Conservation (phyloP, 1,140 invertebrate species). For the Coelopa frigida region DNA sequence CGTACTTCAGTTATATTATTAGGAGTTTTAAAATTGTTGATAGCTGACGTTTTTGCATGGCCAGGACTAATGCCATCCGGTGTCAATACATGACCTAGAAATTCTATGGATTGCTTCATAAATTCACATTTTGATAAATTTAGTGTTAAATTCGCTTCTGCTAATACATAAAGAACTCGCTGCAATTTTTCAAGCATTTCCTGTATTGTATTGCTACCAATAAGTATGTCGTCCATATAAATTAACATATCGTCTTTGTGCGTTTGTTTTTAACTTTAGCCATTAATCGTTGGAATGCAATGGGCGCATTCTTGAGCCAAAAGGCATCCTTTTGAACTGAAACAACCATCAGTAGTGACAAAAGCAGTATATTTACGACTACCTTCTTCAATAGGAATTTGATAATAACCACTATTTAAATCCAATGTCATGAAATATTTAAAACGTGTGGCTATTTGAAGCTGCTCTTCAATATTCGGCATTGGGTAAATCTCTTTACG, state of each 20-base stretch:
- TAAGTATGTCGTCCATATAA: constrained; percentile 15
- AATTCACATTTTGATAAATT: constrained; percentile 46
- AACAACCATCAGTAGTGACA: constrained; percentile 44
- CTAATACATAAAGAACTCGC: not conserved
- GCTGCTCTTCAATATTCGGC: constrained; percentile 26
- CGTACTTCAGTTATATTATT: constrained; percentile 7
- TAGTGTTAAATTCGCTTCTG: constrained; percentile 37
- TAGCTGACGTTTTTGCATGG: constrained; percentile 16
- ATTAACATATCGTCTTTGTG: constrained; percentile 2
- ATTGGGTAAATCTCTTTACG: constrained; percentile 23
- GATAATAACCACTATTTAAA: constrained; percentile 31
- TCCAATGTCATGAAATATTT: constrained; percentile 25
- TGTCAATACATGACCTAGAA: constrained; percentile 11
- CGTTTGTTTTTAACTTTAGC: constrained; percentile 11
- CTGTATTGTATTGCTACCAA: not conserved
- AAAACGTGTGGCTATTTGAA: constrained; percentile 16
- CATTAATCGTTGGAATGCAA: constrained; percentile 31
- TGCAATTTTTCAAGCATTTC: constrained; percentile 5
- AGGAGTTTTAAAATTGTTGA: constrained; percentile 10
- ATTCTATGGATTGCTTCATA: constrained; percentile 18
- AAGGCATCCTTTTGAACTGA: constrained; percentile 48
- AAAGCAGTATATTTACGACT: constrained; percentile 34
- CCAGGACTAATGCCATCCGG: constrained; percentile 12
- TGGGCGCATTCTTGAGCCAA: constrained; percentile 30
- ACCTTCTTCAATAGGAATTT: constrained; percentile 18